Evolutionary conservation across 2,797 vertebrate genomes (phyloP), one percentile per base, ranked within the genome.

Genomic region (Hippocampus kuda): DNA sequence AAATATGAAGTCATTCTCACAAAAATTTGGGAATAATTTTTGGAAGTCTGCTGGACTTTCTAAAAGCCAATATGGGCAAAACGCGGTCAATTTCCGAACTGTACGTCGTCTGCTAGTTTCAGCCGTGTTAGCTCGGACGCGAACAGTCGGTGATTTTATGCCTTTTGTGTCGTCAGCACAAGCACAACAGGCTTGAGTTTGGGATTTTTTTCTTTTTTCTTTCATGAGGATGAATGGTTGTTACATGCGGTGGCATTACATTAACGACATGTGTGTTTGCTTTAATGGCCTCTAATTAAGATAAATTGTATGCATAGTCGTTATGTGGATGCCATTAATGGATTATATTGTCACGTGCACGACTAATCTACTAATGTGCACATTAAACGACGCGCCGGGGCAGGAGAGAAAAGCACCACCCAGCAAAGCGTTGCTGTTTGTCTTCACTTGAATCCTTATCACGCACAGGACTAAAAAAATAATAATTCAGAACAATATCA

Each of bases 251-350:
- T 24, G 10, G n/a, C 61, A 20, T 65, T 18, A 27, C 24, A 26
- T 30, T 27, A 48, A 46, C 24, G 64, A 5, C 42, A 22, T 66
- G 51, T 73, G 77, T 77, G 69, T 81, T 72, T 71, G 67, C 56
- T 61, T 68, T 76, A 83, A 81, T 79, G 65, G 57, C 48, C n/a
- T 34, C 18, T 66, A 51, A 70, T 78, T 62, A 34, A 70, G 63
- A 73, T 74, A 24, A 66, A 71, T 67, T 59, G 26, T 46, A 27
- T 24, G 64, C 26, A 12, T 15, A 26, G 64, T 26, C n/a, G 3
- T 27, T 24, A n/a, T 27, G 22, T 65, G 44, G 13, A 49, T 18
- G 64, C 13, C 44, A 30, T 42, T n/a, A 42, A 63, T 63, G 22
- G 38, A 63, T 41, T 41, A 63, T 42, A 5, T 15, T 24, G 22